Evolutionary conservation across 2,113 vertebrate species (phyloP), one percentile per base, ranked within the genome.

Genomic region (Zosterops japonicus): DNA sequence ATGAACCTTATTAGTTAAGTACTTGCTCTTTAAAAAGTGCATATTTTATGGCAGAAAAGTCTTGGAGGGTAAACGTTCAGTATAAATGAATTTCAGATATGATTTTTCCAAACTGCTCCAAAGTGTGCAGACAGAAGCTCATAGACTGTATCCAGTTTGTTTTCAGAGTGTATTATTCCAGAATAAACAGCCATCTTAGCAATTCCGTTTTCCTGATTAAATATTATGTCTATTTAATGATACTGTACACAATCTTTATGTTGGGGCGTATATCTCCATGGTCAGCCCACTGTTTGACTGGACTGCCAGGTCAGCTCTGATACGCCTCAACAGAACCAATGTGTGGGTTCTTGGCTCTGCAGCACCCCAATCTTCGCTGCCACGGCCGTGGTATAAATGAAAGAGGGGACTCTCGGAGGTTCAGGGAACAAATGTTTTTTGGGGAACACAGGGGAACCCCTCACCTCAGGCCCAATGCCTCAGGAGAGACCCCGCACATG

Each of bases 1-100:
- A 53, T 57, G 79, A 96, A 88, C 65, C 74, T 61, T 91, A 81
- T 67, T 92, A 91, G 76, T 56, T 96, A 88, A 95, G 72, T 47
- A 90, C 46, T 85, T 94, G 56, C 64, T 93, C 87, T 95, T 95
- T 93, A 72, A 74, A 94, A 83, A 82, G 72, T 64, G 33, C 21
- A 42, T 83, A 83, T 93, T 87, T 97, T 94, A 90, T 81, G 41
- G 83, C 76, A 90, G 6, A 65, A 67, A 90, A 75, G 13, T 17
- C 29, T 27, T 76, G 31, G 22, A 63, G 29, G 31, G 28, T 88
- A 93, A 12, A 60, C 4, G 59, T 92, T 57, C 44, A 55, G 20
- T 71, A 61, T 35, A 83, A 84, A 89, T 72, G 24, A 78, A 83
- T 83, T 89, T 87, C 41, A 89, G 55, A 57, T 57, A 74, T 18